phyloP scores from a whole-genome alignment of 2,797 vertebrate species.

The Notamacropus eugenii region DNA sequence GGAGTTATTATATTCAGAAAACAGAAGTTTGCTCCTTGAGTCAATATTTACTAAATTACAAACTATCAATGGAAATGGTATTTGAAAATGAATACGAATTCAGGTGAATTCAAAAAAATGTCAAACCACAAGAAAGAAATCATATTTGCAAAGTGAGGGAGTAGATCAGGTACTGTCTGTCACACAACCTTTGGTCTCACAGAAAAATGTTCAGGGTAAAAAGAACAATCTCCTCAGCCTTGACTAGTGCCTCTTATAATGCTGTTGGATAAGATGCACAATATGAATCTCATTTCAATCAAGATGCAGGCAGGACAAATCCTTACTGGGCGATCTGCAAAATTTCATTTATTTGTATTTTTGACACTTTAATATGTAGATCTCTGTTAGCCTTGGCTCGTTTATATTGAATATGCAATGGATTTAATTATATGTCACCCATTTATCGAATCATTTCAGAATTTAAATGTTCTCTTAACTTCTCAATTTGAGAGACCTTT shows the following conservation, averaged over 20 bases:
- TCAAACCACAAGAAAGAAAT: conserved; percentile 47
- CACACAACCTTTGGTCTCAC: background rate
- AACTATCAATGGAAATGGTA: conserved; percentile 59
- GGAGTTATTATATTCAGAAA: conserved; percentile 6
- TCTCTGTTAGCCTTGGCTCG: background rate
- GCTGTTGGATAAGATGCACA: background rate
- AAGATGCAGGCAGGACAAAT: background rate
- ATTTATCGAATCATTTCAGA: background rate
- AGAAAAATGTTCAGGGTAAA: background rate
- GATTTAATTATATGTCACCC: background rate
- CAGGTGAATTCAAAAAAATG: conserved; percentile 52
- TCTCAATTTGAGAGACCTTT: background rate
- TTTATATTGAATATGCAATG: background rate
- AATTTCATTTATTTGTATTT: conserved; percentile 2
- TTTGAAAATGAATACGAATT: conserved; percentile 61
- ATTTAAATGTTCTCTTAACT: background rate
- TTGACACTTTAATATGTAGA: background rate
- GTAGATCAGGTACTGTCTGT: background rate
- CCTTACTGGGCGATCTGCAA: conserved; percentile 13
- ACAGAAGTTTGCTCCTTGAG: conserved; percentile 33
- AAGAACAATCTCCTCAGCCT: background rate
- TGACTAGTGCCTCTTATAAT: background rate
- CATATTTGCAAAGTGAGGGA: conserved; percentile 14
- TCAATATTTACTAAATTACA: conserved; percentile 58
- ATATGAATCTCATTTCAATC: background rate